phyloP scores from a whole-genome alignment of 2,113 vertebrate genomes.

The Tautogolabrus adspersus region DNA sequence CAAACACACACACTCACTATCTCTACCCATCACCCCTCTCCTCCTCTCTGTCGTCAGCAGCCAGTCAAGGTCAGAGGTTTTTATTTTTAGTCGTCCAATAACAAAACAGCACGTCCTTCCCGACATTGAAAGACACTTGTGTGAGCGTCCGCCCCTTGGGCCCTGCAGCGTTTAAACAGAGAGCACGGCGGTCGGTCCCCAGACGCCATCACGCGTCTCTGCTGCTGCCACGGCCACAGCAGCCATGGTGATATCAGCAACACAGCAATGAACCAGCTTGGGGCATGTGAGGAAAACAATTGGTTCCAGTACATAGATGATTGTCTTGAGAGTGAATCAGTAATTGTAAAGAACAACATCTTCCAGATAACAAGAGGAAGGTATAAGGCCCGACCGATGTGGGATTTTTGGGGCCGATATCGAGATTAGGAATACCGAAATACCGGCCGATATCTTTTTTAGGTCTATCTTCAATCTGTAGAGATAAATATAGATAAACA shows the following conservation, averaged over 20 bases:
- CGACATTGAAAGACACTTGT: slow-evolving; percentile 58
- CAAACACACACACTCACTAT: background rate
- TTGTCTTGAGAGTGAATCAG: background rate
- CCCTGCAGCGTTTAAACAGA: slow-evolving; percentile 60
- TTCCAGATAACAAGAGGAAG: no score
- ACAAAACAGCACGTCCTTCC: slow-evolving; percentile 59
- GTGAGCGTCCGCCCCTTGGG: slow-evolving; percentile 40
- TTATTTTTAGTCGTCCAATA: slow-evolving; percentile 71
- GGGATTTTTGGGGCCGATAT: no score
- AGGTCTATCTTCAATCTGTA: no score
- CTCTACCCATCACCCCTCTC: slow-evolving; percentile 45
- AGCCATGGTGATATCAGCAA: slow-evolving; percentile 32
- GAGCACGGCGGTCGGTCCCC: slow-evolving; percentile 41
- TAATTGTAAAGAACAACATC: no score
- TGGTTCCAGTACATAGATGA: background rate
- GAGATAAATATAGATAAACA: no score
- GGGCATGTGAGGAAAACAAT: background rate
- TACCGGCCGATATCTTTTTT: no score
- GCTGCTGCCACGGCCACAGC: slow-evolving; percentile 46
- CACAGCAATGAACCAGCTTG: slow-evolving; percentile 3
- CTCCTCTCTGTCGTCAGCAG: slow-evolving; percentile 40
- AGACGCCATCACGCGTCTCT: slow-evolving; percentile 44
- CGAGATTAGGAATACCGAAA: no score
- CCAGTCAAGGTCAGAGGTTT: slow-evolving; percentile 69
- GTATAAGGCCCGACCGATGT: no score